Percentiles rank a stretch among this genome's conserved stretches.
These are phyloP conservation scores for Brachycybe producta DNA, from an alignment of 2,888 invertebrate species.

Conservation along the genomic window DNA sequence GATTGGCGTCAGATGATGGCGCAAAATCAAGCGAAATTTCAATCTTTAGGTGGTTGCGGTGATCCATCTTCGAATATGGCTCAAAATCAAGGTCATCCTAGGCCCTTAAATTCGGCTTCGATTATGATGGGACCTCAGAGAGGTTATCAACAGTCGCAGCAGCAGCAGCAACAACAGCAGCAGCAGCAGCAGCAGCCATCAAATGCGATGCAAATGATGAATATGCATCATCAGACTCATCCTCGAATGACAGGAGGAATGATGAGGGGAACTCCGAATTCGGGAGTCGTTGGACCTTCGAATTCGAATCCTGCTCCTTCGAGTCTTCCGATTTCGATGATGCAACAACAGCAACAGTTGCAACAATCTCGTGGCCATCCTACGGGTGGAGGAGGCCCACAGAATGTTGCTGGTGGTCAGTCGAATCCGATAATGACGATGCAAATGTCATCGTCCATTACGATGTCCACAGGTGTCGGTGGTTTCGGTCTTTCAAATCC, in stretches of 20 bases:
- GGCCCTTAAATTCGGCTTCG: not conserved
- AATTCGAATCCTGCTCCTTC: not conserved
- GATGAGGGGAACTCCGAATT: not conserved
- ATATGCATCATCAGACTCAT: not conserved
- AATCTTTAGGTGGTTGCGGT: too few relatives aligned
- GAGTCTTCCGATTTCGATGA: slow-evolving; percentile 8
- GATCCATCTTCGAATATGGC: not conserved
- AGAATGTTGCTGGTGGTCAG: not conserved
- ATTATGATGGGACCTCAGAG: not conserved
- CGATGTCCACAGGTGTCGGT: not conserved
- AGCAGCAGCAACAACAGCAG: too few relatives aligned
- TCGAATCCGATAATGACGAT: slow-evolving; percentile 1
- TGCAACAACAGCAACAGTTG: slow-evolving; percentile 8
- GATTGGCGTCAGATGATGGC: slow-evolving; percentile 44
- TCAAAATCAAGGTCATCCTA: not conserved
- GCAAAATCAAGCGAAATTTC: slow-evolving; percentile 29
- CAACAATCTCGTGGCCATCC: too few relatives aligned
- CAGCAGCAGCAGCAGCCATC: too few relatives aligned
- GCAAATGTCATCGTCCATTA: slow-evolving; percentile 8
- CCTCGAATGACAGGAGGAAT: not conserved
- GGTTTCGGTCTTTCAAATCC: not conserved
- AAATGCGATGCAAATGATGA: not conserved
- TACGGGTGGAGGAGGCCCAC: not conserved
- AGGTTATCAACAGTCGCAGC: not conserved
- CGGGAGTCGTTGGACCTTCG: too few relatives aligned